Base-by-base conservation (phyloP, 53 echinoderm and acorn worm species). In the Crossaster papposus region DNA sequence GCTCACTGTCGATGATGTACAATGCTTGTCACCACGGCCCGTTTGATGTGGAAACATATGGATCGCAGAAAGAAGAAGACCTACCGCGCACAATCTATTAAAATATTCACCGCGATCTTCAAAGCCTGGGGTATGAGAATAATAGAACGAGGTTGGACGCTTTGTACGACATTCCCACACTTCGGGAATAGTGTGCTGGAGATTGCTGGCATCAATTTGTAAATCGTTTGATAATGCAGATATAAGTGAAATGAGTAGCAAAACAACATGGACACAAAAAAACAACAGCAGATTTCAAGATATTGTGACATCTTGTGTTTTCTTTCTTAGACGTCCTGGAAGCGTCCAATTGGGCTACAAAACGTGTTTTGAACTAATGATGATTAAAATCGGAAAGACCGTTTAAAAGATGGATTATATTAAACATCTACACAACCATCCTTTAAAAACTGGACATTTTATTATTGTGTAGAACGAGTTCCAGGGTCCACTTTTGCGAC, bases 21-120 rank as follows among this genome's bases (percentile, higher is more conserved):
- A 36, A 34, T 7, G 29, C 22, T 24, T 58, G 77, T 87, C 87
- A 87, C 76, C 87, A 58, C 75, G 77, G 55, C 77, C 86, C 36
- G 75, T 54, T 87, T 76, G 75, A 62, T 87, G 26, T 32, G 35
- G 34, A 54, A 76, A 87, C 87, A 77, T 72, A 75, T 62, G 84
- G 84, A 31, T 55, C 20, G n/a, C 77, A 51, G 35, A 62, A 37
- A 32, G 72, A 74, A 35, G 36, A 34, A 11, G 37, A 34, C 54
- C 35, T 75, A 75, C 64, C 75, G 72, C 37, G 52, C 37, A 51
- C 63, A 55, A 77, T 76, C 62, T 75, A 75, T 77, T 75, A 58
- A 54, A 50, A 34, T 77, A 62, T 87, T 75, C 14, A 33, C 29
- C 36, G 22, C 32, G 62, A 77, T 87, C 36, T 20, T 14, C 58